Evolutionary conservation across 2,888 invertebrate genomes (phyloP).

Genomic region (Microplitis deprimator): DNA sequence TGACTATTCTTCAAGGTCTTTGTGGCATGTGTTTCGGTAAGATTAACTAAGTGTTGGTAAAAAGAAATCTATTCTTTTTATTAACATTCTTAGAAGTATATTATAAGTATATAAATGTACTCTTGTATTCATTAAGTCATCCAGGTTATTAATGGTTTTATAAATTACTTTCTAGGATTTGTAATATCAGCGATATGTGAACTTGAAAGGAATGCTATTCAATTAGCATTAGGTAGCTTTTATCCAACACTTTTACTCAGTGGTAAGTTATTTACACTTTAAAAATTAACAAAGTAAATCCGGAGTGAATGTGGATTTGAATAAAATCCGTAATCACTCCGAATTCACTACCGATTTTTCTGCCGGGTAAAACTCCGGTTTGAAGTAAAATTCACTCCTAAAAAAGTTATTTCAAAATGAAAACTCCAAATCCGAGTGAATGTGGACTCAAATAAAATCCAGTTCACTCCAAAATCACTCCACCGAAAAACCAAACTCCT

Average conservation of each 20-base stretch:
- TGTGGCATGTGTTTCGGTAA: conserved; percentile 97
- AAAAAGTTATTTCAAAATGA: no score
- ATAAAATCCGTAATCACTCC: no score
- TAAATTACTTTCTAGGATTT: conserved; percentile 74
- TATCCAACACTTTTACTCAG: conserved; percentile 93
- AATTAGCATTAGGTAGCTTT: conserved; percentile 92
- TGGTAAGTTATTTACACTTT: conserved; percentile 70
- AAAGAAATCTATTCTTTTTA: neutral
- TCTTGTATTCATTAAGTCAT: neutral
- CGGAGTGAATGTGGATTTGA: no score
- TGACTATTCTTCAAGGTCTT: conserved; percentile 91
- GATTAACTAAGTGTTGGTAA: conserved; percentile 39
- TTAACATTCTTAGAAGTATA: conserved; percentile 1
- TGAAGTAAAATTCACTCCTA: no score
- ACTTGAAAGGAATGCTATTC: conserved; percentile 93
- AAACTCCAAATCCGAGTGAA: no score
- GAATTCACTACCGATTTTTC: no score
- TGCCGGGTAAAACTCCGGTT: no score
- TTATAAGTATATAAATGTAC: neutral
- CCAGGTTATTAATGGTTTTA: neutral
- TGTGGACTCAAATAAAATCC: no score
- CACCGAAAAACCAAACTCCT: no score
- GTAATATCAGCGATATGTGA: conserved; percentile 94
- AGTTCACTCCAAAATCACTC: no score
- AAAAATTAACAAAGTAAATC: no score